A percentile compares a stretch with the other conserved stretches of the same genome.
Conservation (phyloP, 2,888 invertebrate species). For the Callimorpha dominula region DNA sequence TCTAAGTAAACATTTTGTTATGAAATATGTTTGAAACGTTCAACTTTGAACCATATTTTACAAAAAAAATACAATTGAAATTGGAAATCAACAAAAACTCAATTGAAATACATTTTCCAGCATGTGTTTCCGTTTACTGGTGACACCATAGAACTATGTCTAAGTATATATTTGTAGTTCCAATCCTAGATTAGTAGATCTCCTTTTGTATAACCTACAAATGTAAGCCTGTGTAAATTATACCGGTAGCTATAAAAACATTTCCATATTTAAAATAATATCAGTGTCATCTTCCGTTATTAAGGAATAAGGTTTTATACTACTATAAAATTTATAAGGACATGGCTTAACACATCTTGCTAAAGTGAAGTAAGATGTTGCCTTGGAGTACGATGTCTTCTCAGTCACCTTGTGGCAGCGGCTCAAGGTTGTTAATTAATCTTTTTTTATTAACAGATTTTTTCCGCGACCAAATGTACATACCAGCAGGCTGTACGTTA, state of each 20-base stretch:
- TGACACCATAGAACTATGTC: not conserved
- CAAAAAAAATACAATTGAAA: not conserved
- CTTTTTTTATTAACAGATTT: slow-evolving; percentile 57
- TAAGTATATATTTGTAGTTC: not conserved
- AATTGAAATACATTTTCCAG: not conserved
- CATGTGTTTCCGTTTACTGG: not conserved
- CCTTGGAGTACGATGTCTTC: slow-evolving; percentile 69
- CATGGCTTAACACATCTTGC: slow-evolving; percentile 6
- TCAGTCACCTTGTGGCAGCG: slow-evolving; percentile 58
- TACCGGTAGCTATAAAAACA: not conserved
- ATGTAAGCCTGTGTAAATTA: not conserved
- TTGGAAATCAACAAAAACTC: not conserved
- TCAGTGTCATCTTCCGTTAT: not conserved
- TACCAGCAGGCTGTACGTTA: slow-evolving; percentile 33
- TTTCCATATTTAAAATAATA: not conserved
- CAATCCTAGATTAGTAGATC: no score
- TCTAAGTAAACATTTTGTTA: no score
- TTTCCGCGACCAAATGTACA: slow-evolving; percentile 52
- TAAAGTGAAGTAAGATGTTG: slow-evolving; percentile 34
- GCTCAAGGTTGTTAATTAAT: slow-evolving; percentile 61
- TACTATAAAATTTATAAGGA: slow-evolving; percentile 12
- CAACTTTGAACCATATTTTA: not conserved
- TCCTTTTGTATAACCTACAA: not conserved
- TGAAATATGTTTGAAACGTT: no score
- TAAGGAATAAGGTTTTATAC: not conserved